Evolutionary conservation across 2,888 invertebrate genomes (phyloP), one percentile per base, ranked within the genome.

Genomic region (Thereva nobilitata): DNA sequence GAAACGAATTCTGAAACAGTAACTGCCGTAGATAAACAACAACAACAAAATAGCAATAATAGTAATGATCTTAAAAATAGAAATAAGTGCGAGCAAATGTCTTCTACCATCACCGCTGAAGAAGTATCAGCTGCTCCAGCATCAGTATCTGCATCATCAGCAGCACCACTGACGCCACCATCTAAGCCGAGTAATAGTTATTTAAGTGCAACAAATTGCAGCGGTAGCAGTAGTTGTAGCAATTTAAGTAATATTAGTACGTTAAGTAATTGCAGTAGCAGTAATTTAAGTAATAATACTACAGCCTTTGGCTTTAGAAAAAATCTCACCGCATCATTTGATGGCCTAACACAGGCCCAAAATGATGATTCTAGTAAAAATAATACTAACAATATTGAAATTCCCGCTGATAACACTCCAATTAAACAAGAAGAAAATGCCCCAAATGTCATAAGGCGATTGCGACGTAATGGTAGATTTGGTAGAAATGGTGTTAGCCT

Each of bases 261-360:
- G 8, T 71, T 74, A 71, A 74, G 72, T 70, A 73, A 73, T 53
- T 73, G 73, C 71, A 73, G 72, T 68, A 73, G 72, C 70, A 71
- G 67, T 64, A 68, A 70, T 63, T 44, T 67, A 66, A 70, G 66
- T 66, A 66, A 67, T 55, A 66, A 4, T 38, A 45, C 44, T 38
- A 64, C 50, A 59, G 72, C 70, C 70, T 69, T 68, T 69, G 74
- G 74, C 68, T 79, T 76, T 74, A 76, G 78, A 65, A 80, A 80
- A 70, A 80, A 80, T 73, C 74, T 80, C 12, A 74, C 76, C 71
- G 73, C 75, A 45, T 78, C 76, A 38, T 80, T 80, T 67, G 79
- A 78, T 64, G 75, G 74, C 68, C 71, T 70, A 64, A 64, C 61
- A 55, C 53, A 54, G 63, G 44, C 68, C 41, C 57, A 68, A 7